Percentiles rank a stretch among this genome's conserved stretches.
phyloP scores from a whole-genome alignment of 2,113 vertebrate species.

The Oxyruncus cristatus region DNA sequence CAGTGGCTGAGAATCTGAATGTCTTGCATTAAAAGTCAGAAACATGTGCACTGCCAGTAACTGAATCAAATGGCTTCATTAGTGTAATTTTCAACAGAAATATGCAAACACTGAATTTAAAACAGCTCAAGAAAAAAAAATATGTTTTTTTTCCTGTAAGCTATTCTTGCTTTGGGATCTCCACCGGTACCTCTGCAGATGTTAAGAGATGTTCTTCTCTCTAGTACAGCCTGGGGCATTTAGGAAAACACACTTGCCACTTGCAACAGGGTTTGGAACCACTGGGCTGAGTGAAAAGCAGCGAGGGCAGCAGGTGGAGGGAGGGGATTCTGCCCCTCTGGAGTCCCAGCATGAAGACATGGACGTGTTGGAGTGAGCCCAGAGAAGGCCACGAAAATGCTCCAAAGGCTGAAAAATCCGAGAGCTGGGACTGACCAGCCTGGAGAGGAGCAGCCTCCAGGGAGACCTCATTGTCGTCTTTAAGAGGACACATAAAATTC shows the following conservation, averaged over 20 bases:
- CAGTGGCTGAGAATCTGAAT: neutral
- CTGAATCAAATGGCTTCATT: neutral
- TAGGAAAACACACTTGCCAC: neutral
- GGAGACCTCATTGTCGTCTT: neutral
- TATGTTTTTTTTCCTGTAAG: neutral
- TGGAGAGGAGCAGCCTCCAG: neutral
- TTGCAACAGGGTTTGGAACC: neutral
- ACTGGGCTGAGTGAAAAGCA: neutral
- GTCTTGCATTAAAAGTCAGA: neutral
- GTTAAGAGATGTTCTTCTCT: neutral
- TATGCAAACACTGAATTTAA: neutral
- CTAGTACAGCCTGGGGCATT: neutral
- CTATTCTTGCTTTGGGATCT: neutral
- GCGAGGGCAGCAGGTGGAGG: neutral
- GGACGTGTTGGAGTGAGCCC: accelerated
- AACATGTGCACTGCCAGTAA: neutral
- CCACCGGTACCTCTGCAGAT: neutral
- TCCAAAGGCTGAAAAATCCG: neutral
- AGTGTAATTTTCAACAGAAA: neutral
- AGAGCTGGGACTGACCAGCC: neutral
- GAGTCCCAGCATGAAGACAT: neutral
- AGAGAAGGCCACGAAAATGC: too few species aligned
- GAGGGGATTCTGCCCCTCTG: neutral
- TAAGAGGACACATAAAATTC: accelerated
- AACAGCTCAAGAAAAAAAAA: neutral